These are phyloP conservation scores for Zoanthus sansibaricus DNA, from an alignment of 92 coral and sea anemone species.

Conservation along the genomic window DNA sequence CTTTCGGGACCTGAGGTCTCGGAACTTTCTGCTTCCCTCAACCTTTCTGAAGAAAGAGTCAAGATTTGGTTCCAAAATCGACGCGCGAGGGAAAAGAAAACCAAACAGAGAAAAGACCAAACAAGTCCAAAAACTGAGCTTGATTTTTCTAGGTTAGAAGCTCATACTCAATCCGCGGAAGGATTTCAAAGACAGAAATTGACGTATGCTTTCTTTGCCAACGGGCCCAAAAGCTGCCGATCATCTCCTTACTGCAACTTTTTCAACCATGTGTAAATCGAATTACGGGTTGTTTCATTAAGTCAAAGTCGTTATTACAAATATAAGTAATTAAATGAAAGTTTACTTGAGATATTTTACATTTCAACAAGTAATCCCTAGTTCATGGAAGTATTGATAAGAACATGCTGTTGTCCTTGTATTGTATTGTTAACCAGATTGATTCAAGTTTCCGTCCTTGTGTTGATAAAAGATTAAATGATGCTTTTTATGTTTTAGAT, in stretches of 20 bases:
- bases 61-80: constrained; percentile 99
- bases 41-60: constrained; percentile 88
- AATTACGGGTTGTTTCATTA: constrained; percentile 5
- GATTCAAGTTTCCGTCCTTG: not conserved
- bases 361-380: not conserved
- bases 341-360: not conserved
- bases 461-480: constrained; percentile 39
- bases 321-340: not conserved
- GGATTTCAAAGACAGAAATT: constrained; percentile 6
- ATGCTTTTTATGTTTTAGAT: constrained; percentile 14
- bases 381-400: not conserved
- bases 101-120: constrained; percentile 38
- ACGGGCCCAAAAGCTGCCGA: constrained; percentile 10
- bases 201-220: constrained; percentile 7
- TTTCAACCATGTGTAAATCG: constrained; percentile 28
- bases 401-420: not conserved
- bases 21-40: constrained; percentile 67
- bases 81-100: constrained; percentile 94
- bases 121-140: constrained; percentile 3
- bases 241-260: constrained; percentile 2
- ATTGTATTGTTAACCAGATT: not conserved
- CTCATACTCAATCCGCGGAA: not conserved
- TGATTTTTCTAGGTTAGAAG: not conserved
- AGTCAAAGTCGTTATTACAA: not conserved
- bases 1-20: constrained; percentile 83